Evolutionary conservation across 2,888 invertebrate genomes (phyloP).

Genomic region (Notodonta ziczac): DNA sequence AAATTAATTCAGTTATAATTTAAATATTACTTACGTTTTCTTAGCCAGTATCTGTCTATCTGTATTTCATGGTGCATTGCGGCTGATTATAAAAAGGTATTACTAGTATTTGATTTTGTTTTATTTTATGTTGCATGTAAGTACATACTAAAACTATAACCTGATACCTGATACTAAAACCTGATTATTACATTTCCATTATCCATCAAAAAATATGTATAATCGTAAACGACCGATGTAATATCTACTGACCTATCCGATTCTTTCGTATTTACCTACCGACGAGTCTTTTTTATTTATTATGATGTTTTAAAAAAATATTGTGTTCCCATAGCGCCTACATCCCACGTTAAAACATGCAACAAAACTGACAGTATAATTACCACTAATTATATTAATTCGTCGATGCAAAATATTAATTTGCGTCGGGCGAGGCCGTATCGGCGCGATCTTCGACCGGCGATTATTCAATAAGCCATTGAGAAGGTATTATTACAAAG

Average conservation of each 20-base stretch:
- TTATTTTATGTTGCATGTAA: no score
- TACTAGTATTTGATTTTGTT: no score
- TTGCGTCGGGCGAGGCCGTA: slow-evolving; percentile 56
- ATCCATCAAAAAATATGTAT: neutral
- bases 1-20: no score
- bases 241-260: no score
- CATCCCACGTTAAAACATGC: slow-evolving; percentile 29
- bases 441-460: slow-evolving; percentile 53
- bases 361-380: slow-evolving; percentile 47
- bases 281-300: neutral
- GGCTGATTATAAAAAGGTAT: no score
- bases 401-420: slow-evolving; percentile 68
- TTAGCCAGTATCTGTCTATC: no score
- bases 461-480: slow-evolving; percentile 77
- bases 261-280: no score
- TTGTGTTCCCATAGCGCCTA: slow-evolving; percentile 34
- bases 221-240: neutral
- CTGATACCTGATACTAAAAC: no score
- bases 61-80: no score
- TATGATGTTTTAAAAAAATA: neutral
- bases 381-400: slow-evolving; percentile 73
- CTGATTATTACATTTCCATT: no score
- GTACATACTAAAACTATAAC: no score
- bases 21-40: no score
- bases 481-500: slow-evolving; percentile 53